phyloP scores from a whole-genome alignment of 2,888 invertebrate species.

The Orgyia antiqua region DNA sequence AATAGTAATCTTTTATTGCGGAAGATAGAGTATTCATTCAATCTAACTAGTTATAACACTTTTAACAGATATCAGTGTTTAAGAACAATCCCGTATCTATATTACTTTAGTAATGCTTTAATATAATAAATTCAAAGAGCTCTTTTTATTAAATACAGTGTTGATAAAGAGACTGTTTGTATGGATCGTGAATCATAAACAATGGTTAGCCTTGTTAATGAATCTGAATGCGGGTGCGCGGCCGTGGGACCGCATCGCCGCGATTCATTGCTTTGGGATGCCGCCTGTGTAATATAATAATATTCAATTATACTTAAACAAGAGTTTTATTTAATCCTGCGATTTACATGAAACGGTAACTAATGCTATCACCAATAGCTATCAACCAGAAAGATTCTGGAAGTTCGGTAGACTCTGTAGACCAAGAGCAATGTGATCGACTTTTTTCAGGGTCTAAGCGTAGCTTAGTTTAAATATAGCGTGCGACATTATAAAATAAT shows the following conservation, averaged over 20 bases:
- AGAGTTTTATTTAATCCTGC: conserved; percentile 11
- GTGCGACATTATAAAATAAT: too few relatives aligned
- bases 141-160: conserved; percentile 19
- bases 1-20: too few relatives aligned
- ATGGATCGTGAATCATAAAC: conserved; percentile 47
- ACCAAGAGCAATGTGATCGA: too few relatives aligned
- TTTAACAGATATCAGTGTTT: too few relatives aligned
- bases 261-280: conserved; percentile 34
- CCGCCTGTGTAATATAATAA: conserved; percentile 11
- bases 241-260: conserved; percentile 42
- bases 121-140: conserved; percentile 8
- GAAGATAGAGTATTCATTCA: too few relatives aligned
- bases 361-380: too few relatives aligned
- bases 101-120: neutral
- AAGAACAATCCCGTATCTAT: neutral
- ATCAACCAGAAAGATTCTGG: too few relatives aligned
- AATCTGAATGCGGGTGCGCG: conserved; percentile 45
- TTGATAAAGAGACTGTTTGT: conserved; percentile 30
- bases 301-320: conserved; percentile 25
- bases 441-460: too few relatives aligned
- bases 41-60: too few relatives aligned
- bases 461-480: too few relatives aligned
- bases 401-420: too few relatives aligned
- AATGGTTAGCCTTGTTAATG: conserved; percentile 70
- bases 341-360: neutral